Evolutionary conservation across 30 jellyfish, hydroid and myxozoan genomes (phyloP).

Genomic region (Hydractinia echinata): DNA sequence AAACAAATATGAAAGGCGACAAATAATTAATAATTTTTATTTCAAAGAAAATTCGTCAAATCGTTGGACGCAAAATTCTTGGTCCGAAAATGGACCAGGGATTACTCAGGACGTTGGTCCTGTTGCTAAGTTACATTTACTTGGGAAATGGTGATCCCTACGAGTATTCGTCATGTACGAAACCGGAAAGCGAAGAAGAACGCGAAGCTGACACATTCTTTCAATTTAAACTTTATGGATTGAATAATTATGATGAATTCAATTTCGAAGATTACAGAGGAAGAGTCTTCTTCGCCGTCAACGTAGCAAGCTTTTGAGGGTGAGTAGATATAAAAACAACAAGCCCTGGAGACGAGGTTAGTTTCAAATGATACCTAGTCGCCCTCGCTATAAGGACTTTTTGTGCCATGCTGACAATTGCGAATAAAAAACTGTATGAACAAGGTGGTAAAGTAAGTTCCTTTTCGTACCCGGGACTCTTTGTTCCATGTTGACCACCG

Average conservation of each 20-base stretch:
- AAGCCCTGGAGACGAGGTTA: not conserved
- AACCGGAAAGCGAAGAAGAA: constrained; percentile 55
- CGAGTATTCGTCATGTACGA: constrained; percentile 72
- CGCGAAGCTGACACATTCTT: constrained; percentile 29
- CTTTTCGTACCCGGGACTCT: too few relatives aligned
- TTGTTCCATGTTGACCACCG: too few relatives aligned
- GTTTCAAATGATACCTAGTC: too few relatives aligned
- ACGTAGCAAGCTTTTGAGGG: constrained; percentile 98
- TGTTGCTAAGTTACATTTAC: not conserved
- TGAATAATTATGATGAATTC: constrained; percentile 32
- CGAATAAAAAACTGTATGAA: too few relatives aligned
- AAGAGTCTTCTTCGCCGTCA: constrained; percentile 71
- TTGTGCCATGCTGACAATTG: too few relatives aligned
- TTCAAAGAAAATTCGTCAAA: not conserved
- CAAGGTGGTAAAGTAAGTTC: too few relatives aligned
- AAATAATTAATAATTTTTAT: too few relatives aligned
- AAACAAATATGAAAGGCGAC: too few relatives aligned
- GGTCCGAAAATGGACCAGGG: not conserved
- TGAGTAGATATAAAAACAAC: not conserved
- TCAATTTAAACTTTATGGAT: constrained; percentile 57
- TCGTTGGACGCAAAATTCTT: not conserved
- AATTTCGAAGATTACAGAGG: constrained; percentile 59
- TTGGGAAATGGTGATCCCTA: constrained; percentile 56
- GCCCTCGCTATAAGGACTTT: too few relatives aligned
- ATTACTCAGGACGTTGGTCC: not conserved